Percentiles rank a stretch among this genome's conserved stretches.
Conservation (phyloP, 1,140 invertebrate genomes). For the Drosophila albomicans region DNA sequence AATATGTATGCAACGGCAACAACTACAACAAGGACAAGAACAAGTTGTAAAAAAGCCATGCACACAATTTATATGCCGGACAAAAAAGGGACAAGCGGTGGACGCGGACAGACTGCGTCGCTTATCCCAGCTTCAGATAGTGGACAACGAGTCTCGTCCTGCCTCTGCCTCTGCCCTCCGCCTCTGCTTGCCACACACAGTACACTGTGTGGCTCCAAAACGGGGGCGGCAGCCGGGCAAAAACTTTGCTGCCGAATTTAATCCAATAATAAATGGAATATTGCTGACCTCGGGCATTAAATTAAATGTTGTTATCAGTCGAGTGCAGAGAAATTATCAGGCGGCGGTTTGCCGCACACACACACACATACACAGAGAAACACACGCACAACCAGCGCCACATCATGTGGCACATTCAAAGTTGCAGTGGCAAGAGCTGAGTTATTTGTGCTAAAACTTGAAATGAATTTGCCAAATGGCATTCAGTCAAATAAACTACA, state of each 20-base stretch:
- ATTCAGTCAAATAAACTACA: not conserved
- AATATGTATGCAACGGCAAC: slow-evolving; percentile 25
- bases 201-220: no score
- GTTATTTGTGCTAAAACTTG: slow-evolving; percentile 44
- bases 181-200: slow-evolving; percentile 1
- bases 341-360: slow-evolving; percentile 42
- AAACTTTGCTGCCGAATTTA: slow-evolving; percentile 84
- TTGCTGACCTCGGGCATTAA: slow-evolving; percentile 85
- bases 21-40: slow-evolving; percentile 21
- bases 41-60: slow-evolving; percentile 53
- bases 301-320: slow-evolving; percentile 85
- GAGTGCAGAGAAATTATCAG: slow-evolving; percentile 85
- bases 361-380: not conserved
- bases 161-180: not conserved
- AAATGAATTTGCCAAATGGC: slow-evolving; percentile 49
- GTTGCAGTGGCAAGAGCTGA: not conserved
- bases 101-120: slow-evolving; percentile 27
- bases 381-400: not conserved
- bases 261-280: slow-evolving; percentile 85
- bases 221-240: slow-evolving; percentile 18
- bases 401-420: slow-evolving; percentile 5
- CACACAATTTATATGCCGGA: slow-evolving; percentile 62
- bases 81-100: slow-evolving; percentile 22
- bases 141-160: slow-evolving; percentile 36
- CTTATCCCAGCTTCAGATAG: slow-evolving; percentile 68